A percentile compares a stretch with the other conserved stretches of the same genome.
Evolutionary conservation across 1,140 invertebrate species (phyloP).

Genomic region (Hycleus cichorii): DNA sequence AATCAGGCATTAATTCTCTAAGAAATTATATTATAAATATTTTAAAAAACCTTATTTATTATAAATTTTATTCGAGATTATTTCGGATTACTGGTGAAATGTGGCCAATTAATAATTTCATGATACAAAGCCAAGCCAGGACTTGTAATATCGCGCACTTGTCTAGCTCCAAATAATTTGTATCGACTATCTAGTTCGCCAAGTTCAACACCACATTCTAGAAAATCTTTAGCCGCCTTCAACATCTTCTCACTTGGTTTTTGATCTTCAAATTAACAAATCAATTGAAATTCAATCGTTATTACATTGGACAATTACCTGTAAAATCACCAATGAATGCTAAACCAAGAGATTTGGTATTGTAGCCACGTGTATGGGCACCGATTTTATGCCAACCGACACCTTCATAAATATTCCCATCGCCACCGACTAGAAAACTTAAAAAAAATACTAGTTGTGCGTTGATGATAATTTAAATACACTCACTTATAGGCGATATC

Average conservation of each 20-base stretch:
- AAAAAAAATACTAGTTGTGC: conserved; percentile 19
- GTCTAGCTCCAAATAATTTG: conserved; percentile 53
- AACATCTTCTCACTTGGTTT: conserved; percentile 48
- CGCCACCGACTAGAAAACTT: conserved; percentile 69
- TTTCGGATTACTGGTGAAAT: conserved; percentile 18
- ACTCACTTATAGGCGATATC: conserved; percentile 58
- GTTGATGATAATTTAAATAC: conserved; percentile 10
- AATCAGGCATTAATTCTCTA: too few species aligned
- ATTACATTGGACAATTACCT: conserved; percentile 14
- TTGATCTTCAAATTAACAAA: conserved; percentile 44
- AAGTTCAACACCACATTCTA: conserved; percentile 53
- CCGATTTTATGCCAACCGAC: conserved; percentile 65
- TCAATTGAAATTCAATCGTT: not conserved
- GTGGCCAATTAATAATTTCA: conserved; percentile 41
- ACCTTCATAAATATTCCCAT: conserved; percentile 71
- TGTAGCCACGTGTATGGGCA: conserved; percentile 60
- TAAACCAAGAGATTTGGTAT: conserved; percentile 51
- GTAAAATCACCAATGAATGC: conserved; percentile 49
- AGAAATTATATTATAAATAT: too few species aligned
- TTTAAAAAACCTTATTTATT: too few species aligned
- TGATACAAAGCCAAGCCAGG: conserved; percentile 55
- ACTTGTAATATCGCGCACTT: conserved; percentile 52
- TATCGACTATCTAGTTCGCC: conserved; percentile 51
- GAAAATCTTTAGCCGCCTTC: conserved; percentile 49
- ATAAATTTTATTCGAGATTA: too few species aligned